Evolutionary conservation across 2,797 vertebrate genomes (phyloP).

Genomic region (Momotus momota): DNA sequence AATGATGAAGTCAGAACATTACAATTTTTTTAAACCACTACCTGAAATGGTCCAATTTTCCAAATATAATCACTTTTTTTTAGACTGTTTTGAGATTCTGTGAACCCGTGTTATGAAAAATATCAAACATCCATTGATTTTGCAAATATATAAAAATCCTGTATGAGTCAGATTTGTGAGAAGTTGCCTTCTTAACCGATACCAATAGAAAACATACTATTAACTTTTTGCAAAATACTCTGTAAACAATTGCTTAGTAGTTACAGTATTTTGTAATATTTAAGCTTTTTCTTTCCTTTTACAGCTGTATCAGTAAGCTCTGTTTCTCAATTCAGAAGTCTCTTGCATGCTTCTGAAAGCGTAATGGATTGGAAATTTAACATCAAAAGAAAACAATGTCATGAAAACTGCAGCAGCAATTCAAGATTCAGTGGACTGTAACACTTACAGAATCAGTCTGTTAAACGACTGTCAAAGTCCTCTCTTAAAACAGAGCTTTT

Average conservation of each 20-base stretch:
- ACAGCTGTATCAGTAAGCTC: background rate
- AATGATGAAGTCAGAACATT: background rate
- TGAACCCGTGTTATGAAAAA: background rate
- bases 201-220: background rate
- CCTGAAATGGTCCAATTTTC: background rate
- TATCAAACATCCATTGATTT: background rate
- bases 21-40: background rate
- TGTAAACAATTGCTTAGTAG: background rate
- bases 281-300: background rate
- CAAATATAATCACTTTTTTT: background rate
- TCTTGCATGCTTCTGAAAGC: constrained; percentile 5
- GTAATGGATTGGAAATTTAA: constrained; percentile 32
- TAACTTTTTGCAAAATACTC: background rate
- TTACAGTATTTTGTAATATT: background rate
- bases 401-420: constrained; percentile 31
- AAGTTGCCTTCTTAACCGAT: background rate
- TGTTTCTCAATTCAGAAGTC: background rate
- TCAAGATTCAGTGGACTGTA: constrained; percentile 21
- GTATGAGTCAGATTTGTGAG: background rate
- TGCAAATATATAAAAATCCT: background rate
- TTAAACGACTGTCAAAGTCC: background rate
- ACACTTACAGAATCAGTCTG: constrained; percentile 8
- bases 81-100: background rate
- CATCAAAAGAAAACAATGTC: constrained; percentile 31
- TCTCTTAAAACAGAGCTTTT: background rate